A percentile compares a stretch with the other conserved stretches of the same genome.
Evolutionary conservation across 2,113 vertebrate genomes (phyloP).

Genomic region (Sterrhoptilus dennistouni): DNA sequence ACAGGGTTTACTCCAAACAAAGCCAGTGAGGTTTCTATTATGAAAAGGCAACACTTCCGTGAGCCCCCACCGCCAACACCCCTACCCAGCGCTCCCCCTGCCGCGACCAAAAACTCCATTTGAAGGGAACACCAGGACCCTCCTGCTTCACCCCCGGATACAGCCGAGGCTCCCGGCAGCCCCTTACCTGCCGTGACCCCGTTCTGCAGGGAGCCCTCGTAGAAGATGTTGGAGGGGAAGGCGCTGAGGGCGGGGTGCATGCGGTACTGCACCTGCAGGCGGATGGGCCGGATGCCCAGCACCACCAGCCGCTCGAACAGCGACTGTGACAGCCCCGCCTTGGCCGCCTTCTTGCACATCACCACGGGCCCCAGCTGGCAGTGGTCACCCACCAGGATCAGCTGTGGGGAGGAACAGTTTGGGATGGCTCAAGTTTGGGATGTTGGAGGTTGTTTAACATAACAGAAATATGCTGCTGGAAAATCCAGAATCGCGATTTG

Average conservation of each 20-base stretch:
- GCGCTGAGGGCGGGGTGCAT: conserved; percentile 98
- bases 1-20: too few relatives aligned
- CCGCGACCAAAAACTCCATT: too few relatives aligned
- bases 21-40: too few relatives aligned
- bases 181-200: conserved; percentile 91
- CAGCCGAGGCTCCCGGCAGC: too few relatives aligned
- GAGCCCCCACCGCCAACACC: too few relatives aligned
- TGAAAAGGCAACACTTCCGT: too few relatives aligned
- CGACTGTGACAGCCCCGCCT: conserved; percentile 94
- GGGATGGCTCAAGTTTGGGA: rapidly evolving
- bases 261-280: conserved; percentile 96
- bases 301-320: conserved; percentile 95
- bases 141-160: too few relatives aligned
- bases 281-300: conserved; percentile 96
- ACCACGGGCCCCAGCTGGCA: conserved; percentile 97
- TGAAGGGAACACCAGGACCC: too few relatives aligned
- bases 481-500: rapidly evolving
- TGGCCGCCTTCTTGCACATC: conserved; percentile 98
- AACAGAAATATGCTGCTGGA: too few relatives aligned
- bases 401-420: conserved; percentile 61
- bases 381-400: conserved; percentile 97
- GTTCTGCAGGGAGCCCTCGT: conserved; percentile 96
- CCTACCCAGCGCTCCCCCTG: too few relatives aligned
- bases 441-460: rapidly evolving
- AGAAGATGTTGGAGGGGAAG: conserved; percentile 99